These are phyloP conservation scores for Caradrina kadenii DNA, from an alignment of 2,888 invertebrate genomes.

Conservation along the genomic window DNA sequence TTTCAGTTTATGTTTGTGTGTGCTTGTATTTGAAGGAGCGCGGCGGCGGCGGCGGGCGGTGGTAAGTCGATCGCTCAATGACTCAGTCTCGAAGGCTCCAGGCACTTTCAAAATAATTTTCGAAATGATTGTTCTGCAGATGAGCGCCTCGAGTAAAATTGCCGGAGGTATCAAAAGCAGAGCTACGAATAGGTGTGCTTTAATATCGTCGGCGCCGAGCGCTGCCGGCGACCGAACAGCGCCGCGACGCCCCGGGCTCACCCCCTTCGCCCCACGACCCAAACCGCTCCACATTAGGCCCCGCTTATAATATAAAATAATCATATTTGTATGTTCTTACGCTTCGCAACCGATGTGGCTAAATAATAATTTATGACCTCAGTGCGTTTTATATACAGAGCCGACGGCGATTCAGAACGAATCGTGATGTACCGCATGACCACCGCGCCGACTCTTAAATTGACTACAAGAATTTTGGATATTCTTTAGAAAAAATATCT, in stretches of 20 bases:
- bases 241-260: conserved; percentile 55
- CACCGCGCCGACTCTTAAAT: conserved; percentile 43
- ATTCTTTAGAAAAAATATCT: conserved; percentile 14
- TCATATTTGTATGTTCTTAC: conserved; percentile 68
- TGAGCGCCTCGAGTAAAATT: conserved; percentile 77
- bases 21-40: conserved; percentile 15
- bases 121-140: conserved; percentile 87
- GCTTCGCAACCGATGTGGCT: conserved; percentile 69
- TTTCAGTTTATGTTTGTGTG: conserved; percentile 39
- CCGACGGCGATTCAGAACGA: conserved; percentile 66
- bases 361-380: conserved; percentile 78
- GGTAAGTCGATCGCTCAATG: conserved; percentile 66
- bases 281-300: conserved; percentile 57
- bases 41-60: conserved; percentile 53
- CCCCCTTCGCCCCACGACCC: conserved; percentile 50
- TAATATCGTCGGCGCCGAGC: conserved; percentile 69
- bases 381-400: conserved; percentile 69
- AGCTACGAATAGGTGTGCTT: conserved; percentile 74
- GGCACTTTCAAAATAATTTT: conserved; percentile 85
- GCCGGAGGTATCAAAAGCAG: conserved; percentile 77
- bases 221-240: conserved; percentile 58
- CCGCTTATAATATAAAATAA: conserved; percentile 64
- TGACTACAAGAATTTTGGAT: conserved; percentile 49
- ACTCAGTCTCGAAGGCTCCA: conserved; percentile 68
- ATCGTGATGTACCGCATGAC: conserved; percentile 70